Conservation (phyloP, 2,797 vertebrate species). For the Periparus ater region DNA sequence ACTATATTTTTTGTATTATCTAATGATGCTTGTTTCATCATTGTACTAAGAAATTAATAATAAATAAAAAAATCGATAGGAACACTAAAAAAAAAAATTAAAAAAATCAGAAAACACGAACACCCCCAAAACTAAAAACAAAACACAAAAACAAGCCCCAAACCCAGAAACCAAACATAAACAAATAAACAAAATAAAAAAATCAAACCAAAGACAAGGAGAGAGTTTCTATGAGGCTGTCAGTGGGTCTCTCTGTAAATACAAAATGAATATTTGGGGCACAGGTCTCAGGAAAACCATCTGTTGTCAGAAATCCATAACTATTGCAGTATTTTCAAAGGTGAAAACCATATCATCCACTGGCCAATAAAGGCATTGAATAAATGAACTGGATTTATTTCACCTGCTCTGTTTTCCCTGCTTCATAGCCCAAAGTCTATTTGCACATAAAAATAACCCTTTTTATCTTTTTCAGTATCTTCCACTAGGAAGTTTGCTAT, state of each 20-base stretch:
- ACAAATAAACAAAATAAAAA: background rate
- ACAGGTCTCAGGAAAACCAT: background rate
- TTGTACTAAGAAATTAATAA: background rate
- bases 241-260: background rate
- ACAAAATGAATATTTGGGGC: background rate
- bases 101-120: background rate
- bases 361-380: background rate
- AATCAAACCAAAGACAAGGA: background rate
- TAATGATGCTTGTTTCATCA: background rate
- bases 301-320: background rate
- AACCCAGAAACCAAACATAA: background rate
- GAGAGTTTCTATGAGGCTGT: background rate
- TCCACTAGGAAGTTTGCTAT: background rate
- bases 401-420: background rate
- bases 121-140: background rate
- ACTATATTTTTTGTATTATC: background rate
- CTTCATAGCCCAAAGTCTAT: background rate
- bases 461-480: background rate
- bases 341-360: background rate
- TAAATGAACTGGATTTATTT: background rate
- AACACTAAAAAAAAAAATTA: background rate
- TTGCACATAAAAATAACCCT: background rate
- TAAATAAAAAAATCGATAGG: fast-evolving
- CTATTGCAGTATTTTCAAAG: background rate
- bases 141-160: background rate